Evolutionary conservation across 1,140 invertebrate genomes (phyloP), one percentile per base, ranked within the genome.

Genomic region (Temnothorax longispinosus): DNA sequence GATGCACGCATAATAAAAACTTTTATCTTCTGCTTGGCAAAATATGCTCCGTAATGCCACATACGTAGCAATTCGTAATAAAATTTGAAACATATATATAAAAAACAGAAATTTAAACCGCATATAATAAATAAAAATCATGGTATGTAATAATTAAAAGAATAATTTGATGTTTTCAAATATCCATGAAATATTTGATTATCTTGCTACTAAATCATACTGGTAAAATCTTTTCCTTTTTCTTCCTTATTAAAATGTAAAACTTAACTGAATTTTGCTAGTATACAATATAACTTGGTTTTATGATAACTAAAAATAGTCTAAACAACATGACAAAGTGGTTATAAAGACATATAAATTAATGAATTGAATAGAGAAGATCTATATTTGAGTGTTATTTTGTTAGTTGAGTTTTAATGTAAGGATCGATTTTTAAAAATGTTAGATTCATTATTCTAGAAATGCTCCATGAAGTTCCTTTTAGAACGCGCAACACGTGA

Each of bases 311-410:
- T 27, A 27, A 3, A 50, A 44, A 44, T 44, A 10, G 1, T 44
- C 41, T 21, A 10, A n/a, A 62, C 27, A 0, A 62, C 41, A 1
- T 2, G 8, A 15, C 6, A 62, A 62, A 13, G 7, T 2, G n/a
- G 8, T 56, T 18, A 56, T 8, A 56, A 56, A 58, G 0, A 18
- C 15, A 1, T 27, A 32, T 69, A 44, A 44, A 44, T 44, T 44
- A 27, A 27, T 44, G 41, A 44, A 44, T 44, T 44, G 47, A 47
- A 13, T 3, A 47, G 47, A 47, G 0, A 52, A 11, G 10, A 62
- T 32, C 2, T 32, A 81, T 10, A 41, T 41, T 81, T 54, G 50
- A 69, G 41, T 56, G 35, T 58, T 13, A 74, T 82, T 56, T 72
- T 82, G 5, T 41, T 64, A 38, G 18, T 62, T 32, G 5, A 62